Percentiles rank a stretch among this genome's conserved stretches.
phyloP scores from a whole-genome alignment of 2,113 vertebrate species.

The Carlito syrichta region DNA sequence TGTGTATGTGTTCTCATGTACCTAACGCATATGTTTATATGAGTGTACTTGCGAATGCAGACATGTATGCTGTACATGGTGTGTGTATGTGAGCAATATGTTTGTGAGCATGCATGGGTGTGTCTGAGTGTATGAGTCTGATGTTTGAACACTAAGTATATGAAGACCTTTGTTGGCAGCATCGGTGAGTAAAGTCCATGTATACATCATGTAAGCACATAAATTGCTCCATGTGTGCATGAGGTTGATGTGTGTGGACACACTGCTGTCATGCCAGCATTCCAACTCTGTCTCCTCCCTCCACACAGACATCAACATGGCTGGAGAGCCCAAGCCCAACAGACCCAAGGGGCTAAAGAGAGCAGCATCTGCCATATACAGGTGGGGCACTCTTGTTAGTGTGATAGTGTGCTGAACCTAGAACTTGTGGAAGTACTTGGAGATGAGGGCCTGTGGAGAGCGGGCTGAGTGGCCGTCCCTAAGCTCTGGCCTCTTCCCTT shows the following conservation, averaged over 20 bases:
- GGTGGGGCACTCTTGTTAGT: slow-evolving; percentile 80
- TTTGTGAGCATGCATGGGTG: background rate
- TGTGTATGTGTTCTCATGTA: background rate
- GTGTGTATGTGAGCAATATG: background rate
- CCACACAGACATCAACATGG: slow-evolving; percentile 95
- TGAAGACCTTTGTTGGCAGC: background rate
- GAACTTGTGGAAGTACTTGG: slow-evolving; percentile 40
- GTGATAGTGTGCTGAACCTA: slow-evolving; percentile 1
- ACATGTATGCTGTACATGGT: background rate
- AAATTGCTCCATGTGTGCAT: background rate
- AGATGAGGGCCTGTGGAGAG: slow-evolving; percentile 60
- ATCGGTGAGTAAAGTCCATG: background rate
- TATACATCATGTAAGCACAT: background rate
- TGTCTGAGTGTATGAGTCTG: background rate
- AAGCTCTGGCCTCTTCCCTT: slow-evolving; percentile 66
- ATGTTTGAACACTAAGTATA: background rate
- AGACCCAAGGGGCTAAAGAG: slow-evolving; percentile 93
- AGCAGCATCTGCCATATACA: slow-evolving; percentile 90
- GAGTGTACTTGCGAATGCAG: background rate
- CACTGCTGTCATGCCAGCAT: background rate
- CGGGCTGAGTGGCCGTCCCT: slow-evolving; percentile 52
- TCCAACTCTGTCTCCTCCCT: slow-evolving; percentile 46
- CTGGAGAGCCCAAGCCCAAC: slow-evolving; percentile 93
- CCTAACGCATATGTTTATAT: background rate
- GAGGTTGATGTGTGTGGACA: background rate